phyloP scores from a whole-genome alignment of 2,888 invertebrate species.

The Corbicula japonica region DNA sequence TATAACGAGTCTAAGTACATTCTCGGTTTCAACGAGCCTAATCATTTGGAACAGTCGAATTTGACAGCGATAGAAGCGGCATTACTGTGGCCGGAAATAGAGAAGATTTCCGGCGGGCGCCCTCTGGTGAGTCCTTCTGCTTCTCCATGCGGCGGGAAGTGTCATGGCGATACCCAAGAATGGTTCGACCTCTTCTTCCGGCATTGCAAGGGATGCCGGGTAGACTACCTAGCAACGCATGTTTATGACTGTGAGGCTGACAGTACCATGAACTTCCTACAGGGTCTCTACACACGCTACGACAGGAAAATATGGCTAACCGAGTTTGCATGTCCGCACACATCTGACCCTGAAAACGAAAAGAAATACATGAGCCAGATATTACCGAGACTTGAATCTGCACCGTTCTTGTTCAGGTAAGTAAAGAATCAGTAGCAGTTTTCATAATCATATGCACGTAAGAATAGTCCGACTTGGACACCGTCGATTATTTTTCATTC shows the following conservation, averaged over 20 bases:
- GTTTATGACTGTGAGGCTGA: constrained; percentile 59
- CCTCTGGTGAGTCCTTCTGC: constrained; percentile 71
- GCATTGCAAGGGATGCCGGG: constrained; percentile 63
- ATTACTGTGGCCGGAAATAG: constrained; percentile 38
- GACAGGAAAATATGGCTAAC: constrained; percentile 44
- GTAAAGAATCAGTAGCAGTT: not conserved
- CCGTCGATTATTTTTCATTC: no score
- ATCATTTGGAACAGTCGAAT: constrained; percentile 17
- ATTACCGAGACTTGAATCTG: constrained; percentile 21
- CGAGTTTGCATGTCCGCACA: constrained; percentile 44
- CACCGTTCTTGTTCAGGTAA: constrained; percentile 22
- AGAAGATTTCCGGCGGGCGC: constrained; percentile 49
- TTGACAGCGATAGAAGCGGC: constrained; percentile 18
- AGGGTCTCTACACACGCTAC: constrained; percentile 36
- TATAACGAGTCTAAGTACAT: not conserved
- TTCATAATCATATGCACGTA: no score
- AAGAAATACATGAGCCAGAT: constrained; percentile 59
- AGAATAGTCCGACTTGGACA: no score
- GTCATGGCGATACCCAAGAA: constrained; percentile 26
- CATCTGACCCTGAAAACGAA: constrained; percentile 24
- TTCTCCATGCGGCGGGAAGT: constrained; percentile 50
- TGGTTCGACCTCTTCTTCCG: constrained; percentile 71
- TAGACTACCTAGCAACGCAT: constrained; percentile 72
- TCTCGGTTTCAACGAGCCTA: constrained; percentile 32
- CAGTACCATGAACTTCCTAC: constrained; percentile 30